phyloP scores from a whole-genome alignment of 2,888 invertebrate genomes.

The Sclerodermus sp. region DNA sequence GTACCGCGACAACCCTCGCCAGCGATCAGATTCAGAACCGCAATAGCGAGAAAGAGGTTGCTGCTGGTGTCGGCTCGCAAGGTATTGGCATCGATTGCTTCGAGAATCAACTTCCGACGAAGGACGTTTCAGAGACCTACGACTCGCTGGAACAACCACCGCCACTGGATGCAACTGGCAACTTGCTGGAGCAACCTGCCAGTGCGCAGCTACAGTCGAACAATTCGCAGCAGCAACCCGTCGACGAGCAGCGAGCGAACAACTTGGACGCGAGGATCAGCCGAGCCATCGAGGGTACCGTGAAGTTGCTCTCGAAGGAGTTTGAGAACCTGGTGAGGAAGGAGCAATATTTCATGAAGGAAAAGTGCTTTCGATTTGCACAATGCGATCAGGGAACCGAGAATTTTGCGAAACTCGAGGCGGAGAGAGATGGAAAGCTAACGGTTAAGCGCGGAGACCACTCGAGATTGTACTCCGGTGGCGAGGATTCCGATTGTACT shows the following conservation, averaged over 20 bases:
- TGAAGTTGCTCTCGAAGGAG: slow-evolving; percentile 48
- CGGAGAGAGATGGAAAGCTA: slow-evolving; percentile 40
- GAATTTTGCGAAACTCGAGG: slow-evolving; percentile 43
- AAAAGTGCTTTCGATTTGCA: slow-evolving; percentile 32
- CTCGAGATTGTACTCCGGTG: slow-evolving; percentile 63
- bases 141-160: slow-evolving; percentile 50
- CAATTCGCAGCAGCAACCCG: too few species aligned
- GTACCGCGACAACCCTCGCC: too few species aligned
- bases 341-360: slow-evolving; percentile 44
- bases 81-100: slow-evolving; percentile 19
- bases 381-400: slow-evolving; percentile 31
- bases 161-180: too few species aligned
- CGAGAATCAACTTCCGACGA: slow-evolving; percentile 41
- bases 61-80: background rate
- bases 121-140: slow-evolving; percentile 41
- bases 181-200: too few species aligned
- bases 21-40: too few species aligned
- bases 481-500: slow-evolving; percentile 63
- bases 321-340: slow-evolving; percentile 48
- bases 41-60: too few species aligned
- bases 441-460: slow-evolving; percentile 50
- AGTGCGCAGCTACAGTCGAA: too few species aligned
- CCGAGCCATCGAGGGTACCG: slow-evolving; percentile 50
- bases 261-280: slow-evolving; percentile 45
- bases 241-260: too few species aligned